Base-by-base conservation (phyloP, 1,140 invertebrate genomes). In the Cyrtorhinus lividipennis region DNA sequence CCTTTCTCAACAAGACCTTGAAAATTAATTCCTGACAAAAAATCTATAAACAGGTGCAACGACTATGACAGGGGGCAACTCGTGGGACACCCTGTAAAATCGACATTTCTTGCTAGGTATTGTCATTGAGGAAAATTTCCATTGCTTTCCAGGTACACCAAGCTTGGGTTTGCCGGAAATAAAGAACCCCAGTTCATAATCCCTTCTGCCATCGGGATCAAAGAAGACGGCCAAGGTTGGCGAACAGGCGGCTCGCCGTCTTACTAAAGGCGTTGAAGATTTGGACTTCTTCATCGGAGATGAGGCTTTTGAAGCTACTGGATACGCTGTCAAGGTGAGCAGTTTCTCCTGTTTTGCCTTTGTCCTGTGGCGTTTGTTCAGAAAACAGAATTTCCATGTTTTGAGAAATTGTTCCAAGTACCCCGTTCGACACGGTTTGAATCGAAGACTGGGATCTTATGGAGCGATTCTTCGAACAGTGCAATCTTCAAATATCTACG, bases 381-480 rank as follows among this genome's bases (percentile, higher is more conserved):
- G n/a, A n/a, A n/a, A n/a, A n/a, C n/a, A n/a, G n/a, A n/a, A n/a
- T n/a, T n/a, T n/a, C n/a, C n/a, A n/a, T n/a, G n/a, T n/a, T n/a
- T n/a, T n/a, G n/a, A n/a, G n/a, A n/a, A n/a, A n/a, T n/a, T n/a
- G n/a, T n/a, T n/a, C n/a, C n/a, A n/a, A 96, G 88, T 99, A 98
- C 79, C 97, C 97, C 12, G 96, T 99, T 30, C 82, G 96, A 66
- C 97, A 99, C 82, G 97, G 97, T 65, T 80, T 99, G 61, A n/a
- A 93, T 99, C 1, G 96, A 99, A 79, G 96, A 99, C 74, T 99
- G 96, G 97, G 95, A 99, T 78, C 77, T 99, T 26, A 99, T 99
- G 96, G 97, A 99, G 75, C 81, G 94, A 60, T 99, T 97, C 73
- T 83, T 95, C 72, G 95, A 98, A 74, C 96, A 99, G 77, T 97